Evolutionary conservation across 2,888 invertebrate species (phyloP).

Genomic region (Gryllus longicercus): DNA sequence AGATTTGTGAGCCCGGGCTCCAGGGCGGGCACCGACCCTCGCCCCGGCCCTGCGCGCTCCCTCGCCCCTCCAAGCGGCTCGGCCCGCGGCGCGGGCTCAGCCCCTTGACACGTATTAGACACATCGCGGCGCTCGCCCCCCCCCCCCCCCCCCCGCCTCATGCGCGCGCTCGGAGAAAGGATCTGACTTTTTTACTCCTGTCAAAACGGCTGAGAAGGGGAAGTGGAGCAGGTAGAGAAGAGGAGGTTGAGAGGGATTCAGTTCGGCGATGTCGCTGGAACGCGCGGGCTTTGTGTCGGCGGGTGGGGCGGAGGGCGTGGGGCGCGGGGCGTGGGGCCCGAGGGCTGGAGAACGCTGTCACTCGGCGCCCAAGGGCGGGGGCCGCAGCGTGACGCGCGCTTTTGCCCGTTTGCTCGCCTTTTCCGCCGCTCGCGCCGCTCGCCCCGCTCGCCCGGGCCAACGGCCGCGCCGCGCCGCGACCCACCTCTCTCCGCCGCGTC

Average conservation of each 20-base stretch:
- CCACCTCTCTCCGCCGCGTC: neutral
- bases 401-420: neutral
- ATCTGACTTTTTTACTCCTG: conserved; percentile 17
- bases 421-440: too few species aligned
- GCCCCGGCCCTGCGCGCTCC: neutral
- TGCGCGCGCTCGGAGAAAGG: conserved; percentile 8
- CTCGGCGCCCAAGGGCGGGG: neutral
- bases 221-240: conserved; percentile 17
- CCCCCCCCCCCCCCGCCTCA: neutral
- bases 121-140: neutral
- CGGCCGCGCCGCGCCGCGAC: too few species aligned
- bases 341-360: neutral
- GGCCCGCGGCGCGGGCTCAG: neutral
- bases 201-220: conserved; percentile 17
- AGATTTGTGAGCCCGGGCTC: neutral
- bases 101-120: conserved; percentile 5
- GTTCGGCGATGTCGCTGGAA: neutral
- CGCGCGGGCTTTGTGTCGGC: neutral
- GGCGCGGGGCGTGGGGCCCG: too few species aligned
- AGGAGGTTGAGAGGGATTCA: neutral
- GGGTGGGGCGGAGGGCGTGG: neutral
- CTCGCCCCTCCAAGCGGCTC: neutral
- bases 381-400: neutral
- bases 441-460: too few species aligned
- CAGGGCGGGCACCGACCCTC: neutral